These are phyloP conservation scores for Astatotilapia flaviijosephi DNA, from an alignment of 2,113 vertebrate species.

Conservation along the genomic window DNA sequence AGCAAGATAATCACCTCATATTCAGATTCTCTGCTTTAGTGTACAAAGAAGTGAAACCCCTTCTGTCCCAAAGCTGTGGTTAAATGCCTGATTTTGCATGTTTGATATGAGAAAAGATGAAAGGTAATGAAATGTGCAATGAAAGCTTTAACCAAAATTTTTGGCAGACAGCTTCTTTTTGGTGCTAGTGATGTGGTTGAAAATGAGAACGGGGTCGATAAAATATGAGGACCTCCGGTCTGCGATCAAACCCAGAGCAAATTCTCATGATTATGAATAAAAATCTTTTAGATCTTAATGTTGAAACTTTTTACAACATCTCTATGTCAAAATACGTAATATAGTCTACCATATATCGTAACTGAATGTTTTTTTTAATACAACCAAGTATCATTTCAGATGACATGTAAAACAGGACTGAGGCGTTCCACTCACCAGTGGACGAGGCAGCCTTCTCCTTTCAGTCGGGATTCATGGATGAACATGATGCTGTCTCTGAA, in stretches of 20 bases:
- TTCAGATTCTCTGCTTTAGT: background rate
- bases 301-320: background rate
- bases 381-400: background rate
- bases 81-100: constrained; percentile 1
- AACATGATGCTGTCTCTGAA: constrained; percentile 89
- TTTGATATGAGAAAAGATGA: constrained; percentile 42
- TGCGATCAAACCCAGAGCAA: background rate
- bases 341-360: background rate
- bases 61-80: constrained; percentile 7
- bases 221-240: background rate
- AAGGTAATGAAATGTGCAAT: constrained; percentile 8
- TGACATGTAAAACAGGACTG: background rate
- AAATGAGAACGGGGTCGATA: constrained; percentile 12
- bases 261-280: background rate
- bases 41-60: constrained; percentile 35
- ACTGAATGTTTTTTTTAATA: background rate
- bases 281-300: background rate
- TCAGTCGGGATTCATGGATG: constrained; percentile 85
- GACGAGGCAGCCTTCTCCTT: constrained; percentile 84
- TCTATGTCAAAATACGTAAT: background rate
- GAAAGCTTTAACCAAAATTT: background rate
- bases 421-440: constrained; percentile 78
- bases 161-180: background rate
- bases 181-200: constrained; percentile 34
- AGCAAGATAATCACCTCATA: background rate